phyloP scores from a whole-genome alignment of 1,140 invertebrate species.

The Drosophila obscura region DNA sequence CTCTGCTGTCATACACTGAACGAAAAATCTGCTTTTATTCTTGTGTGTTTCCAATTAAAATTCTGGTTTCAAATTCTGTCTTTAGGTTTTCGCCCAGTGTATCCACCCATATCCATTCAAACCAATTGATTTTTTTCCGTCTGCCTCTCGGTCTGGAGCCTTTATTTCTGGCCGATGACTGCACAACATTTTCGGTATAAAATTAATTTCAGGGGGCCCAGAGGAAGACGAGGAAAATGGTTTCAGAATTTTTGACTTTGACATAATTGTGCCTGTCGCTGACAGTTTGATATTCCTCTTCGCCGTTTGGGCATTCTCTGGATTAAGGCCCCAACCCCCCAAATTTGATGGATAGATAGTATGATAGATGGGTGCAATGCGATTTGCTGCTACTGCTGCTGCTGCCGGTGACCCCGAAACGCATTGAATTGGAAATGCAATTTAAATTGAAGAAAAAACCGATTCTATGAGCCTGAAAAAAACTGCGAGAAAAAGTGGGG shows the following conservation, averaged over 20 bases:
- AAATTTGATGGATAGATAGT: conserved; percentile 6
- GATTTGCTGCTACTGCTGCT: conserved; percentile 10
- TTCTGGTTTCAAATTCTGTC: too few relatives aligned
- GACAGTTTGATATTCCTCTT: conserved; percentile 52
- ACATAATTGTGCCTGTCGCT: conserved; percentile 57
- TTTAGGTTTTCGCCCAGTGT: too few relatives aligned
- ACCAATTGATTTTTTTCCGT: conserved; percentile 54
- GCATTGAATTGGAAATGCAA: conserved; percentile 38
- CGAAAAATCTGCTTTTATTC: too few relatives aligned
- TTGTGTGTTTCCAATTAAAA: too few relatives aligned
- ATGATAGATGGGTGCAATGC: conserved; percentile 25
- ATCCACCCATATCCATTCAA: neutral
- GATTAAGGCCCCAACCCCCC: neutral
- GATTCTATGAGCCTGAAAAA: too few relatives aligned
- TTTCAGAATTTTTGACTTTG: conserved; percentile 47
- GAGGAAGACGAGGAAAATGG: conserved; percentile 22
- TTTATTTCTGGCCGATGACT: conserved; percentile 49
- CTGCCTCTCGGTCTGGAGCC: conserved; percentile 13
- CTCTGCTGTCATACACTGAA: too few relatives aligned
- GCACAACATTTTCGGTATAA: conserved; percentile 53
- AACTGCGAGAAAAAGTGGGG: too few relatives aligned
- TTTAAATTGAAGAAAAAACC: conserved; percentile 23
- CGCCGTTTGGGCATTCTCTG: too few relatives aligned
- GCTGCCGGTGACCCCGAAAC: conserved; percentile 36
- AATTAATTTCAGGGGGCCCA: conserved; percentile 45